Conservation (phyloP, 2,888 invertebrate species). For the Coenonympha arcania region DNA sequence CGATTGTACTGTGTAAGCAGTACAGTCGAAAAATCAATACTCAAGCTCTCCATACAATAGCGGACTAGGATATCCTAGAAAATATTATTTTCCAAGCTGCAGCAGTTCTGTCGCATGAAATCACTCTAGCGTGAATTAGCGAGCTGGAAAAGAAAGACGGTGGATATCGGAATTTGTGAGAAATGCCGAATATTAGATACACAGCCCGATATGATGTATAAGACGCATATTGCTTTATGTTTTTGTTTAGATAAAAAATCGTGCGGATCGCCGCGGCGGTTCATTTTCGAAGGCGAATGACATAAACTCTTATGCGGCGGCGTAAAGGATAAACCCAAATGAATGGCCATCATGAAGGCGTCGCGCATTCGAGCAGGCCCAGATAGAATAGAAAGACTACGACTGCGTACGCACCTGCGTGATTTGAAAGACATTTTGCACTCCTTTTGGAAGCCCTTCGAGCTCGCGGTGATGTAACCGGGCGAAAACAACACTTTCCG, state of each 20-base stretch:
- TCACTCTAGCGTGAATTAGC: constrained; percentile 2
- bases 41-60: constrained; percentile 27
- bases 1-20: constrained; percentile 49
- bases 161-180: constrained; percentile 13
- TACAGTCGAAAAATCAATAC: constrained; percentile 62
- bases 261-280: constrained; percentile 49
- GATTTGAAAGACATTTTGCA: constrained; percentile 73
- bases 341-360: constrained; percentile 73
- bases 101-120: constrained; percentile 11
- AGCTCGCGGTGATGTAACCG: constrained; percentile 71
- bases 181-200: constrained; percentile 17
- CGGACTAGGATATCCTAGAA: constrained; percentile 22
- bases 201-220: constrained; percentile 33
- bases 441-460: constrained; percentile 60
- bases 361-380: constrained; percentile 88
- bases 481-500: constrained; percentile 67
- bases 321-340: constrained; percentile 73
- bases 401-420: constrained; percentile 98
- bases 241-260: constrained; percentile 59
- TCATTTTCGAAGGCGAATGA: constrained; percentile 65
- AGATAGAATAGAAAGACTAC: constrained; percentile 89
- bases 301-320: constrained; percentile 73
- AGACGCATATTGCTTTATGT: constrained; percentile 39
- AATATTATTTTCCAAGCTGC: constrained; percentile 2
- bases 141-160: constrained; percentile 17